phyloP scores from a whole-genome alignment of 2,888 invertebrate species.

The Scaptomyza reducta region DNA sequence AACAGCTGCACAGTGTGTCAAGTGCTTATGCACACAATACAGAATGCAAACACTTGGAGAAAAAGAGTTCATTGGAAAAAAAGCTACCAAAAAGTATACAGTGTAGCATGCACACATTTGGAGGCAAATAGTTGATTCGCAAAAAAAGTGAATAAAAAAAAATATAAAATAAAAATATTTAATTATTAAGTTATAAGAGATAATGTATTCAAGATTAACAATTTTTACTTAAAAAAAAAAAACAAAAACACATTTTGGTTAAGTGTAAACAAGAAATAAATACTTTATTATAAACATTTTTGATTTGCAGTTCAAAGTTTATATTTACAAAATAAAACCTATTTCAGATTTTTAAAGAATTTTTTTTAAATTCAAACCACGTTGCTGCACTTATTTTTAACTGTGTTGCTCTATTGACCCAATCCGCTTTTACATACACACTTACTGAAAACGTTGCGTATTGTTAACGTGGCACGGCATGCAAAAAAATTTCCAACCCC shows the following conservation, averaged over 20 bases:
- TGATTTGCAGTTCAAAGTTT: background rate
- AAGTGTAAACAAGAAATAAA: background rate
- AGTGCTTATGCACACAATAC: constrained; percentile 25
- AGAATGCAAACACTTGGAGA: background rate
- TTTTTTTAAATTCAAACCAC: background rate
- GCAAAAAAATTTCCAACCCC: constrained; percentile 32
- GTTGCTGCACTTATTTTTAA: background rate
- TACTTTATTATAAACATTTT: too few species aligned
- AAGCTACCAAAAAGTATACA: too few species aligned
- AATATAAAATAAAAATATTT: too few species aligned
- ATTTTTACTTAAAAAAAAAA: too few species aligned
- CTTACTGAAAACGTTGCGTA: constrained; percentile 44
- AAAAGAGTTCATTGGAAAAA: too few species aligned
- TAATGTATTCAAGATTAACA: too few species aligned
- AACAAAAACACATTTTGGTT: too few species aligned
- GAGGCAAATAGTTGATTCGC: too few species aligned
- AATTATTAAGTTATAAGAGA: too few species aligned
- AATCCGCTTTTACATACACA: constrained; percentile 36
- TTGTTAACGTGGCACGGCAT: constrained; percentile 56
- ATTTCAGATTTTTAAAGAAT: background rate
- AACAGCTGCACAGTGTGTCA: constrained; percentile 55
- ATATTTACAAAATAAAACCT: background rate
- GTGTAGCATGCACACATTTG: too few species aligned
- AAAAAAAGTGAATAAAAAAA: too few species aligned
- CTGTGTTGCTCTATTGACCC: constrained; percentile 51